Evolutionary conservation across 1,140 invertebrate genomes (phyloP).

Genomic region (Alviniconcha marisindica): DNA sequence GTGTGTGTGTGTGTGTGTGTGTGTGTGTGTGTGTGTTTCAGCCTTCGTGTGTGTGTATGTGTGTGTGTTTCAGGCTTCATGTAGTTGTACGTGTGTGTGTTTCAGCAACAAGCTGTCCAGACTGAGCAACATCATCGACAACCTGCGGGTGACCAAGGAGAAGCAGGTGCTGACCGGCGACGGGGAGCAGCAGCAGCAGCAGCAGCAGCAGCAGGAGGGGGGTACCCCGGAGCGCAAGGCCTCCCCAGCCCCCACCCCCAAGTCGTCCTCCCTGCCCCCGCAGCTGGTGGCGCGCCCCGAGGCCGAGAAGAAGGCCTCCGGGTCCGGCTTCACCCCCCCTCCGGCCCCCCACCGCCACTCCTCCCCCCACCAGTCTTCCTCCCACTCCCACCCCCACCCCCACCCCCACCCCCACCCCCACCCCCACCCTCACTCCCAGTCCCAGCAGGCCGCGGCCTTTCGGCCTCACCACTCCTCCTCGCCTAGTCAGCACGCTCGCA

Average conservation of each 20-base stretch:
- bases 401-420: neutral
- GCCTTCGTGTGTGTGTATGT: too few species aligned
- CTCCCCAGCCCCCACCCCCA: neutral
- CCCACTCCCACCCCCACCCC: neutral
- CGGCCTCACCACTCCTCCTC: neutral
- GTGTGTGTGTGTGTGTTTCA: too few species aligned
- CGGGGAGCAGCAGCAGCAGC: too few species aligned
- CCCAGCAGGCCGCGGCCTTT: neutral
- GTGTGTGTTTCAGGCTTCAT: slow-evolving; percentile 9
- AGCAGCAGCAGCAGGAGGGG: too few species aligned
- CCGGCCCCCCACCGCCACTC: slow-evolving; percentile 6
- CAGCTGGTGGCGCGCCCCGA: neutral
- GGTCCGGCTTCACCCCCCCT: slow-evolving; percentile 14
- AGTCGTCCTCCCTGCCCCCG: neutral
- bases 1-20: neutral
- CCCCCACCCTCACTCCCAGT: neutral
- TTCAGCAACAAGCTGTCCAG: slow-evolving; percentile 44
- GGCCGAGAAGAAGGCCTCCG: slow-evolving; percentile 23
- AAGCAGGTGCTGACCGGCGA: slow-evolving; percentile 32
- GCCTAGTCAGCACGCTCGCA: slow-evolving; percentile 4
- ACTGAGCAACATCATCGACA: slow-evolving; percentile 57
- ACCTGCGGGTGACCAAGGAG: slow-evolving; percentile 51
- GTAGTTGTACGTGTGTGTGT: neutral
- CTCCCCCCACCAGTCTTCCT: neutral
- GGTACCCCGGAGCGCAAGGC: slow-evolving; percentile 10